phyloP scores from a whole-genome alignment of 2,113 vertebrate species.

The Machaerirhynchus nigripectus region DNA sequence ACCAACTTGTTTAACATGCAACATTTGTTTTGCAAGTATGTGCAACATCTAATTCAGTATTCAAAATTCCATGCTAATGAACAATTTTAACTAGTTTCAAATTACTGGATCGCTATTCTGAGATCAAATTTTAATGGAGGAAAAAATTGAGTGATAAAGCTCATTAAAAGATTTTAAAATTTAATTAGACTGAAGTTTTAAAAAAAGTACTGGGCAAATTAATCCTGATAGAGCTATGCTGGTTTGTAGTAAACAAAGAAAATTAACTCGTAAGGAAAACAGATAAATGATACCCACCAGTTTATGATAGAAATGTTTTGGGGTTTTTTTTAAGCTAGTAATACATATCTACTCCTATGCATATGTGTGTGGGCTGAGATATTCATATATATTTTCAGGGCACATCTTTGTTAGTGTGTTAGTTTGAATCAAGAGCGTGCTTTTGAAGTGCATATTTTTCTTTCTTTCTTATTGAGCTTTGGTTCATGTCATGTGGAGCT shows the following conservation, averaged over 20 bases:
- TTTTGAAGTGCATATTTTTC: slow-evolving; percentile 24
- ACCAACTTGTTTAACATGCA: neutral
- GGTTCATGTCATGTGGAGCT: slow-evolving; percentile 10
- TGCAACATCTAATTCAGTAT: neutral
- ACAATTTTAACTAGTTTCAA: neutral
- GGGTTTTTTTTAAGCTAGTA: neutral
- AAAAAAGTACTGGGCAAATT: neutral
- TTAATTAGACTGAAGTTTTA: neutral
- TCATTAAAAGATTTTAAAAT: neutral
- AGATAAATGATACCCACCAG: neutral
- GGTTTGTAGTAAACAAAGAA: neutral
- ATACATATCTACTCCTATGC: neutral
- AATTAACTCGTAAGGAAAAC: neutral
- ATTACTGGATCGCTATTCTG: neutral
- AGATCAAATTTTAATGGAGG: neutral
- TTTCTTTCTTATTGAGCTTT: neutral
- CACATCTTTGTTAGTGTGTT: neutral
- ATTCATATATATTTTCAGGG: neutral
- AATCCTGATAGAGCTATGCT: neutral
- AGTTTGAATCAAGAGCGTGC: neutral
- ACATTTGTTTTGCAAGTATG: neutral
- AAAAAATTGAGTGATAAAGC: neutral
- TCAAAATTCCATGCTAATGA: neutral
- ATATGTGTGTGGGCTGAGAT: neutral
- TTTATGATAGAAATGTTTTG: neutral